Conservation (phyloP, 2,113 vertebrate genomes). For the Diglossa brunneiventris region DNA sequence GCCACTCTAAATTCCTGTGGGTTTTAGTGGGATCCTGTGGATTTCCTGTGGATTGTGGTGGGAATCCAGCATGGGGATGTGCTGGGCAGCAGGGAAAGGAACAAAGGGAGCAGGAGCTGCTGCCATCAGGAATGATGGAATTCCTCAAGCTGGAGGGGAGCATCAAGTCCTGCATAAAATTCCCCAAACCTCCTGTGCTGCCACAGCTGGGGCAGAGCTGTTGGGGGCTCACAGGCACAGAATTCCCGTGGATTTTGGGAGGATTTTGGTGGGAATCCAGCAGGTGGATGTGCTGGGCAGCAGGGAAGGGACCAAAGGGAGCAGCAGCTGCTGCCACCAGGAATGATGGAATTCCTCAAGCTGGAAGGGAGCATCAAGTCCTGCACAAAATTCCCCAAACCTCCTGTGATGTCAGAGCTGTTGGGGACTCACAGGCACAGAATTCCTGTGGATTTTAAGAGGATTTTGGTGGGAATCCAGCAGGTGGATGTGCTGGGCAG, state of each 20-base stretch:
- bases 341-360: not conserved
- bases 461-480: fast-evolving
- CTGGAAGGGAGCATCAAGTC: not conserved
- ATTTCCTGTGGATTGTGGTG: too few species aligned
- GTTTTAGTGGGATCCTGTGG: too few species aligned
- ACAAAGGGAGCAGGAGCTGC: not conserved
- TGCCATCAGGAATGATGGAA: not conserved
- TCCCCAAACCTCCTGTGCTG: not conserved
- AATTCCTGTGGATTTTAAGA: fast-evolving
- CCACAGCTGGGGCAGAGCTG: not conserved
- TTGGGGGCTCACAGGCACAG: not conserved
- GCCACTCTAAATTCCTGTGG: too few species aligned
- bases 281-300: fast-evolving
- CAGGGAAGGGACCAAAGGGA: fast-evolving
- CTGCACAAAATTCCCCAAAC: not conserved
- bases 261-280: fast-evolving
- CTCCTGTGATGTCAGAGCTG: not conserved
- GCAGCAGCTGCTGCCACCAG: not conserved
- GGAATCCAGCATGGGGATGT: too few species aligned
- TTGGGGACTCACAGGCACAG: fast-evolving
- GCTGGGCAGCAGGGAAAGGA: too few species aligned
- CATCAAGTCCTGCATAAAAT: not conserved
- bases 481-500: fast-evolving
- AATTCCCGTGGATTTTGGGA: fast-evolving
- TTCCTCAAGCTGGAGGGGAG: not conserved